Conservation (phyloP, 2,888 invertebrate species). For the Prenolepis imparis region DNA sequence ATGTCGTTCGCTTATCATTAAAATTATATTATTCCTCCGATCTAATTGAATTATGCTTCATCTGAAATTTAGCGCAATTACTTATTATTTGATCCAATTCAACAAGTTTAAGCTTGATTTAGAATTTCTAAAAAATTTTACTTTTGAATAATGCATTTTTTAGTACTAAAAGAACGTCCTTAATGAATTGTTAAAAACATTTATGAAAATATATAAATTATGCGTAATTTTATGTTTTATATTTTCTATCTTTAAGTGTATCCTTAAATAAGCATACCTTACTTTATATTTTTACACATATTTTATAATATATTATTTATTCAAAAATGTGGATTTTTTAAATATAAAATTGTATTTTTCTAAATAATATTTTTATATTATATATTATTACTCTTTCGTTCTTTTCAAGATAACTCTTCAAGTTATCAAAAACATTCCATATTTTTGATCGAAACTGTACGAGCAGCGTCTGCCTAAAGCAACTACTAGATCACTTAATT, state of each 20-base stretch:
- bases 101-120: neutral
- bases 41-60: slow-evolving; percentile 4
- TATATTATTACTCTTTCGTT: neutral
- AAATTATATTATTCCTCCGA: slow-evolving; percentile 5
- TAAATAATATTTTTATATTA: neutral
- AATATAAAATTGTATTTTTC: neutral
- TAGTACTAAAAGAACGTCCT: neutral
- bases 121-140: neutral
- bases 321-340: neutral
- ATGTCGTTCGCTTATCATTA: slow-evolving; percentile 3
- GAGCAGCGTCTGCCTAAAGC: neutral
- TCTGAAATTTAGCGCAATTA: slow-evolving; percentile 16
- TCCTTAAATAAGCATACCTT: neutral
- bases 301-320: neutral
- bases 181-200: neutral
- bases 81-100: neutral
- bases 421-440: neutral
- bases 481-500: slow-evolving; percentile 38
- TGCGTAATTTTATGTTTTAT: neutral
- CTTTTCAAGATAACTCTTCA: neutral
- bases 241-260: neutral
- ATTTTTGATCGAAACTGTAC: neutral
- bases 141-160: neutral
- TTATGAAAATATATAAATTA: neutral
- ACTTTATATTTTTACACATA: neutral